Percentiles rank a stretch among this genome's conserved stretches.
These are phyloP conservation scores for Scaptodrosophila lebanonensis DNA, from an alignment of 1,140 invertebrate species.

Conservation along the genomic window DNA sequence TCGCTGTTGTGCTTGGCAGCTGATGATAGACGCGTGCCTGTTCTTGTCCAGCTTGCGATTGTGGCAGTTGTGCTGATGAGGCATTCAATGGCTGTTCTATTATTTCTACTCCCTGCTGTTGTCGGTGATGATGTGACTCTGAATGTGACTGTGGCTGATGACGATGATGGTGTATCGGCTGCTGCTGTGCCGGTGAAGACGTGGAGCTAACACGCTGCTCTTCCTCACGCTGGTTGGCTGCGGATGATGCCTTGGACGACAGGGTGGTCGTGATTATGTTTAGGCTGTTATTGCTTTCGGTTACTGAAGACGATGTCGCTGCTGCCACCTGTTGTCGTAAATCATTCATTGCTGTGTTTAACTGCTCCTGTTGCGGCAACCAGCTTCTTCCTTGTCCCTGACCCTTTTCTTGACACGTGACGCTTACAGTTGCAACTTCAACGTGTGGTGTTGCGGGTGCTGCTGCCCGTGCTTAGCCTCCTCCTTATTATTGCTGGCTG, in stretches of 20 bases:
- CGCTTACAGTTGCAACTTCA: too few species aligned
- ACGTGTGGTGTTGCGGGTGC: too few species aligned
- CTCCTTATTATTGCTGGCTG: too few species aligned
- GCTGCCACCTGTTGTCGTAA: conserved; percentile 71
- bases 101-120: too few species aligned
- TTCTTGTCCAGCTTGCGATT: conserved; percentile 28
- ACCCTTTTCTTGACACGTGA: too few species aligned
- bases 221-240: conserved; percentile 25
- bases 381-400: too few species aligned
- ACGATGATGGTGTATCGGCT: conserved; percentile 20
- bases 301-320: conserved; percentile 60
- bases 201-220: conserved; percentile 60
- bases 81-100: conserved; percentile 52
- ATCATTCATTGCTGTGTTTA: conserved; percentile 68
- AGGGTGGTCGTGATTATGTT: conserved; percentile 20
- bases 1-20: conserved; percentile 15
- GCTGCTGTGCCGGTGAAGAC: conserved; percentile 51
- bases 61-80: conserved; percentile 29
- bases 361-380: conserved; percentile 52
- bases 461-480: too few species aligned
- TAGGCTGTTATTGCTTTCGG: conserved; percentile 24
- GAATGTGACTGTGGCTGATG: too few species aligned
- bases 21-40: conserved; percentile 22
- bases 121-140: conserved; percentile 14
- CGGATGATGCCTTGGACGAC: conserved; percentile 6